Conservation (phyloP, 2,888 invertebrate genomes). For the Nomada ferruginata region DNA sequence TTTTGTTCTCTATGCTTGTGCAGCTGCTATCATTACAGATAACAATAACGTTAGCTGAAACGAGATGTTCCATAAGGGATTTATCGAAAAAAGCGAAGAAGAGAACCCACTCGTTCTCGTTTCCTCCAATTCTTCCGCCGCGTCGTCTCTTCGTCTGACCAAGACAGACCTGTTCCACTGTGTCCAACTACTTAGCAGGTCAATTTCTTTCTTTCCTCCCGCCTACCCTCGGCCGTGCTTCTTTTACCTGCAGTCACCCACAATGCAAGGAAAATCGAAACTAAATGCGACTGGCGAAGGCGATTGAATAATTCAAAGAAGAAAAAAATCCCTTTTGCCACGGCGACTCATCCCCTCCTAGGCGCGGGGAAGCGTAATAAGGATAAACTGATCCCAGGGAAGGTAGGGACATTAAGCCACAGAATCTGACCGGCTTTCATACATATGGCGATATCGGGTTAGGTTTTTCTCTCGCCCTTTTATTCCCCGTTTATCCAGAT, state of each 20-base stretch:
- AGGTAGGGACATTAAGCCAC: slow-evolving; percentile 28
- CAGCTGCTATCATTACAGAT: background rate
- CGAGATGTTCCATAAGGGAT: background rate
- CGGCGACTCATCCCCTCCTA: background rate
- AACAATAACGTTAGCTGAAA: background rate
- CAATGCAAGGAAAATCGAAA: slow-evolving; percentile 9
- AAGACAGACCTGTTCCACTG: slow-evolving; percentile 34
- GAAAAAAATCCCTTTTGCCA: background rate
- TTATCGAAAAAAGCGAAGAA: background rate
- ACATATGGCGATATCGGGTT: slow-evolving; percentile 8
- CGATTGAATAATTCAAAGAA: slow-evolving; percentile 26
- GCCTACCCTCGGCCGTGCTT: background rate
- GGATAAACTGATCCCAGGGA: slow-evolving; percentile 4
- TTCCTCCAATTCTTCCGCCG: background rate
- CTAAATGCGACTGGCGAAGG: background rate
- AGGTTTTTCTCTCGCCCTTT: slow-evolving; percentile 31
- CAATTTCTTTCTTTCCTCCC: slow-evolving; percentile 15
- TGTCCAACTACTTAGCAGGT: slow-evolving; percentile 13
- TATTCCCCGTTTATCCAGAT: slow-evolving; percentile 64
- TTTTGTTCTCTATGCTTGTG: slow-evolving; percentile 1
- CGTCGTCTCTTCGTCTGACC: slow-evolving; percentile 16
- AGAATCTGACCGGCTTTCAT: slow-evolving; percentile 18
- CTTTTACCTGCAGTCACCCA: background rate
- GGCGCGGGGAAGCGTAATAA: background rate
- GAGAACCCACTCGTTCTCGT: background rate